These are phyloP conservation scores for Cydia pomonella DNA, from an alignment of 1,140 invertebrate species.

Conservation along the genomic window DNA sequence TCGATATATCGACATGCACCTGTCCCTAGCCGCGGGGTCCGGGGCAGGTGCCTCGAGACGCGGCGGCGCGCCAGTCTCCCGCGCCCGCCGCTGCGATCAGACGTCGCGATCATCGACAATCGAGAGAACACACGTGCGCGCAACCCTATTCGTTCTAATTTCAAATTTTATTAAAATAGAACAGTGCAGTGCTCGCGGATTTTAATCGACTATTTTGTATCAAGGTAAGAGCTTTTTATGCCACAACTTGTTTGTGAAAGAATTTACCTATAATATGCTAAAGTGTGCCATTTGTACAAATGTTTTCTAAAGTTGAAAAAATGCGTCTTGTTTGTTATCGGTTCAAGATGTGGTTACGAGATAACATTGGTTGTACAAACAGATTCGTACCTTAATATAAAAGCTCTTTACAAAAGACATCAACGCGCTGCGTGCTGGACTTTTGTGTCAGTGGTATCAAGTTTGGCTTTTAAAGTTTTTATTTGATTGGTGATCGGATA, in stretches of 20 bases:
- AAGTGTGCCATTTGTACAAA: slow-evolving; percentile 22
- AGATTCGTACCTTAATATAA: slow-evolving; percentile 43
- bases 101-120: slow-evolving; percentile 66
- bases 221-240: slow-evolving; percentile 51
- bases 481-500: slow-evolving; percentile 23
- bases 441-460: slow-evolving; percentile 39
- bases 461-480: neutral
- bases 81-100: slow-evolving; percentile 61
- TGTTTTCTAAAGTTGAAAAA: slow-evolving; percentile 14
- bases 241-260: slow-evolving; percentile 6
- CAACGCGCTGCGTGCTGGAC: slow-evolving; percentile 62
- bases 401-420: slow-evolving; percentile 69
- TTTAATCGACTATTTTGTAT: slow-evolving; percentile 46
- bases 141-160: slow-evolving; percentile 73
- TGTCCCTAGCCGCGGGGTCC: slow-evolving; percentile 71
- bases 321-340: slow-evolving; percentile 1
- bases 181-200: slow-evolving; percentile 55
- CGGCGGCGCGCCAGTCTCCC: slow-evolving; percentile 75
- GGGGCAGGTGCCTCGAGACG: slow-evolving; percentile 74
- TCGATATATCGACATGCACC: slow-evolving; percentile 65
- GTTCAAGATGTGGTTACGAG: slow-evolving; percentile 38
- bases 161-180: slow-evolving; percentile 48
- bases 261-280: neutral
- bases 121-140: slow-evolving; percentile 57
- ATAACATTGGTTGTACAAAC: slow-evolving; percentile 50